phyloP scores from a whole-genome alignment of 2,797 vertebrate species.

The Falco columbarius region DNA sequence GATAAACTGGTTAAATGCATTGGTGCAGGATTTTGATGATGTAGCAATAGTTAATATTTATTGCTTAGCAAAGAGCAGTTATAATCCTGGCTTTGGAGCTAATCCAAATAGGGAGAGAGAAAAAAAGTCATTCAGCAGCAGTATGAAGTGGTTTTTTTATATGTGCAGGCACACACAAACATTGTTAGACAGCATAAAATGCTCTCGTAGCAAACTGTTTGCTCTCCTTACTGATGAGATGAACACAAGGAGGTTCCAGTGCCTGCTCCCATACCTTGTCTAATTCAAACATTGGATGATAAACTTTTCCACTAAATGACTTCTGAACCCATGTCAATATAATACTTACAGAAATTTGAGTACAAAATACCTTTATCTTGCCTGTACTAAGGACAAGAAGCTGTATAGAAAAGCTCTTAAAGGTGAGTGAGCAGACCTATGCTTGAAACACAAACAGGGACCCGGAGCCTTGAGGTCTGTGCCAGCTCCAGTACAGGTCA shows the following conservation, averaged over 20 bases:
- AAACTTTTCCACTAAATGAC: not conserved
- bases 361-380: not conserved
- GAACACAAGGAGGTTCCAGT: not conserved
- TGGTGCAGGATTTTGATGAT: conserved; percentile 61
- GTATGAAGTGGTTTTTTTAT: not conserved
- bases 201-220: not conserved
- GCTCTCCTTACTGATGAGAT: not conserved
- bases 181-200: conserved; percentile 38
- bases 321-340: fast-evolving
- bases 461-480: not conserved
- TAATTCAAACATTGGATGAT: not conserved
- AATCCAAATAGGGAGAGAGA: conserved; percentile 22
- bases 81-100: conserved; percentile 49
- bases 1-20: conserved; percentile 59
- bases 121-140: conserved; percentile 13
- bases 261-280: not conserved
- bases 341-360: not conserved
- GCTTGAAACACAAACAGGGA: not conserved
- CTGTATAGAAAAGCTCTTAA: not conserved
- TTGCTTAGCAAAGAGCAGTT: conserved; percentile 57
- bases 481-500: not conserved
- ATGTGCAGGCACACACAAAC: not conserved
- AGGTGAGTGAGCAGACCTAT: not conserved
- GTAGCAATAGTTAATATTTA: conserved; percentile 51
- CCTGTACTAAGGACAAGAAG: not conserved